Base-by-base conservation (phyloP, 2,113 vertebrate species). In the Ornithorhynchus anatinus region DNA sequence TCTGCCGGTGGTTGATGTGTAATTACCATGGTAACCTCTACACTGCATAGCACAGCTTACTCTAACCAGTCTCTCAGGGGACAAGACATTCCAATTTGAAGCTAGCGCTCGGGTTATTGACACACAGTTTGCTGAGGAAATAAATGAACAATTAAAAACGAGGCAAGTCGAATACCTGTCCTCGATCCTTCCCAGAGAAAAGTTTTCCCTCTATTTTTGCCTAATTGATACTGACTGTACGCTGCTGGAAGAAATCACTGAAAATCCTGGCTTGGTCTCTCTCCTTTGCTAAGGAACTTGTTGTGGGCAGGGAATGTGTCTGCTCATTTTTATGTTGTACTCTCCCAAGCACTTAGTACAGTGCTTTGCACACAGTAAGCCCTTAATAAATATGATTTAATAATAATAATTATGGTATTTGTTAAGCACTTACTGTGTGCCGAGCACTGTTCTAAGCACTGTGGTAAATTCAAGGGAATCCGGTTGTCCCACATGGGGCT, bases 101-200 rank as follows among this genome's bases (percentile, higher is more conserved):
- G 27, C 53, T 10, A 7, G 63, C 61, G 14, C 69, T 66, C 43
- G 76, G 70, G 51, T 56, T 75, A 69, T 74, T 25, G 71, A 75
- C 72, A n/a, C n/a, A 64, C 36, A 75, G 72, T 75, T 72, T 75
- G 75, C 16, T 69, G 76, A 69, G 20, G 20, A 79, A 83, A 79
- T 79, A 83, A 83, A 81, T 79, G 77, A 52, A 84, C 82, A 79
- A 81, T 85, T 84, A 79, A 75, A 81, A 70, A 66, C 32, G 45
- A 72, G 72, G 60, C 75, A 75, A 75, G 69, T 54, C 45, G 72
- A 37, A 66, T 62, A 43, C 53, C 66, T 69, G 85, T 58, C 74
- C 75, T 23, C n/a, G n/a, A n/a, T 50, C 15, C 15, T 27, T 50
- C 31, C 25, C 47, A 27, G 75, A 75, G 37, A 4, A 19, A 72